These are phyloP conservation scores for Pelobates fuscus DNA, from an alignment of 2,113 vertebrate species.

Conservation along the genomic window DNA sequence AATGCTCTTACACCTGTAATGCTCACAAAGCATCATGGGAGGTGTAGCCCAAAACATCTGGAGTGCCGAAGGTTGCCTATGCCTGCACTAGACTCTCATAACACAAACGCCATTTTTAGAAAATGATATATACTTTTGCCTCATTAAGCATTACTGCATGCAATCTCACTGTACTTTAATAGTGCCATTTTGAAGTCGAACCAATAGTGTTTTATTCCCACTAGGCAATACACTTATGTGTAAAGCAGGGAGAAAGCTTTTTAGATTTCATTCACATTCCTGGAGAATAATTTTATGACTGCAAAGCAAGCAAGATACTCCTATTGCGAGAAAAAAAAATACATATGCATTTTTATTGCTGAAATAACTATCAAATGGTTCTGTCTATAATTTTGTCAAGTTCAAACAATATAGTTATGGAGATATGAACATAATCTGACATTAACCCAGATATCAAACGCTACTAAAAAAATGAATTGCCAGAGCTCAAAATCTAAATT, in stretches of 20 bases:
- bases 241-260: neutral
- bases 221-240: neutral
- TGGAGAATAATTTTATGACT: conserved; percentile 7
- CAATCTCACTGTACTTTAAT: neutral
- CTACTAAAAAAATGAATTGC: conserved; percentile 44
- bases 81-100: too few relatives aligned
- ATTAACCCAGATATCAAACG: conserved; percentile 51
- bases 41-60: too few relatives aligned
- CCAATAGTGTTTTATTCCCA: neutral
- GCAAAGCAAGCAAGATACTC: conserved; percentile 24
- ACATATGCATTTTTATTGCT: conserved; percentile 25
- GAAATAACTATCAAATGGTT: conserved; percentile 36
- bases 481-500: conserved; percentile 46
- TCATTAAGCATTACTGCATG: neutral
- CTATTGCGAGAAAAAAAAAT: conserved; percentile 17
- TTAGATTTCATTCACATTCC: neutral
- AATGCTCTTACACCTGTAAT: too few relatives aligned
- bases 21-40: too few relatives aligned
- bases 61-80: too few relatives aligned
- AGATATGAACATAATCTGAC: conserved; percentile 49
- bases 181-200: neutral
- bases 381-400: conserved; percentile 39
- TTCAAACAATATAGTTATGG: conserved; percentile 51
- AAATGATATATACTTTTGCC: neutral
- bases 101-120: neutral